Evolutionary conservation across 2,888 invertebrate species (phyloP).

Genomic region (Pterobdella sp.): DNA sequence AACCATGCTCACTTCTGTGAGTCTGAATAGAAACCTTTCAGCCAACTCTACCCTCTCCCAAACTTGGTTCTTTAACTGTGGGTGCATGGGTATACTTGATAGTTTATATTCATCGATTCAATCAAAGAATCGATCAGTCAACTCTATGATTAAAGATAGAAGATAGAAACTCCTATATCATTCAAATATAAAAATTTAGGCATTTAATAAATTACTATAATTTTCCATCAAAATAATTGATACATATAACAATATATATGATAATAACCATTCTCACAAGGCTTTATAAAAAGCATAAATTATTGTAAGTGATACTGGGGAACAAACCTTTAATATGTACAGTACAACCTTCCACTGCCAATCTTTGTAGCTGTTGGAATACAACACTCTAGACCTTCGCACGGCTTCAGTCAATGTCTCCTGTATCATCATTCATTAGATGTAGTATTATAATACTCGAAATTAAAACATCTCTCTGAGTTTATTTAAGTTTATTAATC

Average conservation of each 20-base stretch:
- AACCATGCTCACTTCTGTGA: not conserved
- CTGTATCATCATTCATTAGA: too few species aligned
- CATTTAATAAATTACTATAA: too few species aligned
- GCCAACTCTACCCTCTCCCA: not conserved
- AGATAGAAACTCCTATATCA: too few species aligned
- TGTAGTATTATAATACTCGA: too few species aligned
- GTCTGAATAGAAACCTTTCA: not conserved
- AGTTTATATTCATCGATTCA: too few species aligned
- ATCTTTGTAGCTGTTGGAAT: slow-evolving; percentile 9
- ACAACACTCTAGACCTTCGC: slow-evolving; percentile 2
- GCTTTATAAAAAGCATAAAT: not conserved
- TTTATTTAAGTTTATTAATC: too few species aligned
- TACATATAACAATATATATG: not conserved
- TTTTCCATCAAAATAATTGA: too few species aligned
- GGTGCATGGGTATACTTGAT: too few species aligned
- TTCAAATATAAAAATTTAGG: too few species aligned
- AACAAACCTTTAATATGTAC: not conserved
- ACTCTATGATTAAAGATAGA: too few species aligned
- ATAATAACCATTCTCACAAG: not conserved
- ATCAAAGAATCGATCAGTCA: too few species aligned
- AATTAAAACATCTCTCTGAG: too few species aligned
- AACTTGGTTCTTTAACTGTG: not conserved
- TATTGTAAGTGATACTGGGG: not conserved
- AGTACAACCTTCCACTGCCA: not conserved
- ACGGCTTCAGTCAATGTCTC: not conserved